Evolutionary conservation across 2,797 vertebrate genomes (phyloP), one percentile per base, ranked within the genome.

Genomic region (Miichthys miiuy): DNA sequence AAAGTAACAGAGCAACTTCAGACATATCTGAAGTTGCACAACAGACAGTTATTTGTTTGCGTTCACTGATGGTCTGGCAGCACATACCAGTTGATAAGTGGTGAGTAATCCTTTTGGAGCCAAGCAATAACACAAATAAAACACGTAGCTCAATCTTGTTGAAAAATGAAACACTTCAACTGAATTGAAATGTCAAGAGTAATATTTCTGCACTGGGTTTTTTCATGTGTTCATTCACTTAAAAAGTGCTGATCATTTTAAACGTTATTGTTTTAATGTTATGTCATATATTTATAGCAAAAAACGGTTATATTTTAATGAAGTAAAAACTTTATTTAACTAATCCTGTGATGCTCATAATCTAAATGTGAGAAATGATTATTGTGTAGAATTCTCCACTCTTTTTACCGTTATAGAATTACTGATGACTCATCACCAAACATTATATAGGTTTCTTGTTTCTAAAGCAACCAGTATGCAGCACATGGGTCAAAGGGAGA

Each of bases 91-190:
- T 41, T 69, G 44, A 47, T 16, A 51, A 34, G 44, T 67, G 50
- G 23, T 51, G 13, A 70, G 30, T 65, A 17, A 51, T 48, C 66
- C 20, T 50, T 61, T 18, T 30, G 23, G 8, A 9, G 44, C 61
- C 25, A 42, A 66, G 54, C 12, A 56, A 1, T 65, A 64, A 79
- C 41, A 75, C 30, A 34, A 51, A 72, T 48, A 75, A 73, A 77
- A 73, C 34, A 18, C 17, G 44, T 51, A 10, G 11, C 27, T 57
- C n/a, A 63, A n/a, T 62, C 21, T 1, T 18, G 20, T 11, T 47
- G 27, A 52, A 34, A 46, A 60, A 34, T n/a, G 10, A 55, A 71
- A 12, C 1, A 17, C 20, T 10, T 27, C 2, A 1, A 12, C 25
- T 34, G 20, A 52, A 58, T 17, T 27, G 7, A 74, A 51, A 51